Percentiles rank a stretch among this genome's conserved stretches.
phyloP scores from a whole-genome alignment of 2,888 invertebrate genomes.

The Polietes domitor region DNA sequence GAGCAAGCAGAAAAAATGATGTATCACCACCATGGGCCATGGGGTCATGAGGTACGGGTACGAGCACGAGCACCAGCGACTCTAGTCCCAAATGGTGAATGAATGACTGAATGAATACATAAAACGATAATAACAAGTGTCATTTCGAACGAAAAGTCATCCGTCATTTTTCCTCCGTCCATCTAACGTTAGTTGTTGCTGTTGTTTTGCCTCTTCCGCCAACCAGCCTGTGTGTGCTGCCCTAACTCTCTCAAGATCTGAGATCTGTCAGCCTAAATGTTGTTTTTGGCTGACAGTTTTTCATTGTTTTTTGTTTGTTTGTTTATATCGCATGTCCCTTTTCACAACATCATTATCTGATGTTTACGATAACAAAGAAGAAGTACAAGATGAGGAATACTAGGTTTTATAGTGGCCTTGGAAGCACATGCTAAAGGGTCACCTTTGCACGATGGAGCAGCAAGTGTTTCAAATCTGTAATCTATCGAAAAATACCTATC shows the following conservation, averaged over 20 bases:
- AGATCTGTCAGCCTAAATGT: constrained; percentile 51
- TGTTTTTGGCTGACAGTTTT: constrained; percentile 50
- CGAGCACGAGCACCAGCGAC: neutral
- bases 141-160: constrained; percentile 46
- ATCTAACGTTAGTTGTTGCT: neutral
- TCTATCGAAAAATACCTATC: constrained; percentile 57
- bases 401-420: neutral
- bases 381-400: neutral
- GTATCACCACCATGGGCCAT: constrained; percentile 20
- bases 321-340: constrained; percentile 29
- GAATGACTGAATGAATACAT: neutral
- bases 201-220: neutral
- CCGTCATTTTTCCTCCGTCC: constrained; percentile 41
- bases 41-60: neutral
- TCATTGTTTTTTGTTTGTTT: neutral
- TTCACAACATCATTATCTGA: constrained; percentile 47
- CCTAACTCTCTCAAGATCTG: constrained; percentile 22
- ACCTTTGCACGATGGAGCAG: neutral
- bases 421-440: constrained; percentile 59
- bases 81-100: neutral
- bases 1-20: constrained; percentile 15
- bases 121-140: constrained; percentile 52
- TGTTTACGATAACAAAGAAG: neutral
- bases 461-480: constrained; percentile 46
- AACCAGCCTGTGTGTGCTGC: neutral